phyloP scores from a whole-genome alignment of 2,888 invertebrate genomes.

The Empis stercorea region DNA sequence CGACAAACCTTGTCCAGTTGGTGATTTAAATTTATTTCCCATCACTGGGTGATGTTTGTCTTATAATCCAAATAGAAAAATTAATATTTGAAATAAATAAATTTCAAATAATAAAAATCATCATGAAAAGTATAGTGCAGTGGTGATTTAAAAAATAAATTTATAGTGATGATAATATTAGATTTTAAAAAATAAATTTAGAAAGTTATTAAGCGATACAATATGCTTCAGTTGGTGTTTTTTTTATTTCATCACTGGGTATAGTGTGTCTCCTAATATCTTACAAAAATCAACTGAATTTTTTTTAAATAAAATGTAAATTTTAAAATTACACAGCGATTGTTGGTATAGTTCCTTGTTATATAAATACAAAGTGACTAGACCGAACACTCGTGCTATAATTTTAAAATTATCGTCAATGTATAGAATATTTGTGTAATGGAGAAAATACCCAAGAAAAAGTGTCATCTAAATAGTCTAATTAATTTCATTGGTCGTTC shows the following conservation, averaged over 20 bases:
- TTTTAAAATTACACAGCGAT: constrained; percentile 34
- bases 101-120: not conserved
- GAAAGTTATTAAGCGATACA: constrained; percentile 4
- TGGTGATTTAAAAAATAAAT: not conserved
- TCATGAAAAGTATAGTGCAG: too few relatives aligned
- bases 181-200: constrained; percentile 2
- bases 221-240: constrained; percentile 8
- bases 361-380: constrained; percentile 27
- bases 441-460: not conserved
- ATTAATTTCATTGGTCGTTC: constrained; percentile 33
- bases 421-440: constrained; percentile 2
- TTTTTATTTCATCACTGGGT: constrained; percentile 29
- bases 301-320: not conserved
- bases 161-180: constrained; percentile 10
- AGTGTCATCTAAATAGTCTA: constrained; percentile 14
- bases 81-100: not conserved
- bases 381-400: constrained; percentile 38
- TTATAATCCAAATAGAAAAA: constrained; percentile 18
- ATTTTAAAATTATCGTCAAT: constrained; percentile 31
- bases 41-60: constrained; percentile 37
- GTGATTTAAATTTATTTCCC: constrained; percentile 13
- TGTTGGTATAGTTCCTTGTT: constrained; percentile 34
- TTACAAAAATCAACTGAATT: not conserved
- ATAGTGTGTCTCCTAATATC: constrained; percentile 28
- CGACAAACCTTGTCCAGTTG: constrained; percentile 29